Evolutionary conservation across 1,140 invertebrate species (phyloP).

Genomic region (Calephelis nemesis): DNA sequence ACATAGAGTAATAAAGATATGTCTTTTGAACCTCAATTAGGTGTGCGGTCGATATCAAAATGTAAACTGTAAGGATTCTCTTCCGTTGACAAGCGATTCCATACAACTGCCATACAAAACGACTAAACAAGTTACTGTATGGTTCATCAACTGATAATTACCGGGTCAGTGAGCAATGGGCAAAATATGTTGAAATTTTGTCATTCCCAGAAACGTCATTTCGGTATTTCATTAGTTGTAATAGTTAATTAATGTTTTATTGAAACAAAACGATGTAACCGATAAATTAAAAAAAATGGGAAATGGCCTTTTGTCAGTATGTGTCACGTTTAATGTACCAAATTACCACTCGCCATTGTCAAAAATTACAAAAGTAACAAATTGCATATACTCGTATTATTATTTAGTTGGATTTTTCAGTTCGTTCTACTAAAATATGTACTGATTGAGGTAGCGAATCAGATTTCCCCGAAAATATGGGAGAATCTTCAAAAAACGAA

Average conservation of each 20-base stretch:
- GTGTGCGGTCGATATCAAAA: conserved; percentile 40
- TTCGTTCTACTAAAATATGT: no score
- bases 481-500: no score
- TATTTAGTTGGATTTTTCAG: no score
- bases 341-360: no score
- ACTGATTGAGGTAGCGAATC: no score
- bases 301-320: no score
- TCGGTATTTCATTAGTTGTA: no score
- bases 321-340: no score
- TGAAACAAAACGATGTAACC: background rate
- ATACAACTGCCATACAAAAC: conserved; percentile 25
- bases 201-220: background rate
- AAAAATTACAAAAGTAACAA: no score
- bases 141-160: conserved; percentile 39
- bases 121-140: conserved; percentile 25
- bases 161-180: conserved; percentile 37
- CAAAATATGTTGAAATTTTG: conserved; percentile 21
- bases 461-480: no score
- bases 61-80: conserved; percentile 38
- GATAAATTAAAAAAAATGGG: no score
- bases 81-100: conserved; percentile 34
- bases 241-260: background rate
- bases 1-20: background rate
- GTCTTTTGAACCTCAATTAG: conserved; percentile 3
- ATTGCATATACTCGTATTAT: no score